These are phyloP conservation scores for Polietes domitor DNA, from an alignment of 2,888 invertebrate species.

Conservation along the genomic window DNA sequence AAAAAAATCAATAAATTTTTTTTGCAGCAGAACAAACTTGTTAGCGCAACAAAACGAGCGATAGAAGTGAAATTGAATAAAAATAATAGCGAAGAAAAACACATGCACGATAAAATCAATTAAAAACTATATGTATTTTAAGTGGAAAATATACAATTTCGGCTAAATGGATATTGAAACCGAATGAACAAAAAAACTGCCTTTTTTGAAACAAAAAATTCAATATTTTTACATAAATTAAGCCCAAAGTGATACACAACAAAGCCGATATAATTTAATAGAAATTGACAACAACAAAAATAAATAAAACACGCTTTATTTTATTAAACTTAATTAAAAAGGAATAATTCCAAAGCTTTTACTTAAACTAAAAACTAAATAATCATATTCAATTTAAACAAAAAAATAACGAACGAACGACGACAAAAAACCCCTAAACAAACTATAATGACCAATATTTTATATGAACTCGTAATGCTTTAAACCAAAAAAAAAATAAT, in stretches of 20 bases:
- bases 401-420: conserved; percentile 5
- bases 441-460: conserved; percentile 60
- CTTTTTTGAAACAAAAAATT: conserved; percentile 49
- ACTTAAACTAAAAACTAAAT: not conserved
- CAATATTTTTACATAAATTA: conserved; percentile 50
- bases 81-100: conserved; percentile 12
- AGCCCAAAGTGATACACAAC: conserved; percentile 15
- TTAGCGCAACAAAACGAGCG: conserved; percentile 11
- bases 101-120: conserved; percentile 1
- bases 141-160: conserved; percentile 11
- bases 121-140: conserved; percentile 29
- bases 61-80: conserved; percentile 23
- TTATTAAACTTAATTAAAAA: conserved; percentile 26
- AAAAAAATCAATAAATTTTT: conserved; percentile 15
- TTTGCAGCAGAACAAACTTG: conserved; percentile 7
- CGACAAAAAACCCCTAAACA: not conserved
- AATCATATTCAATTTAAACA: conserved; percentile 23
- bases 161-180: conserved; percentile 28
- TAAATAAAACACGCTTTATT: conserved; percentile 45
- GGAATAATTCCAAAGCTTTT: conserved; percentile 20
- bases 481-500: conserved; percentile 35
- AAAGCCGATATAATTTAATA: conserved; percentile 31
- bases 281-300: not conserved
- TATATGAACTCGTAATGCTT: conserved; percentile 50
- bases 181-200: conserved; percentile 51